These are phyloP conservation scores for Mastomys coucha DNA, from an alignment of 2,113 vertebrate species.

Conservation along the genomic window DNA sequence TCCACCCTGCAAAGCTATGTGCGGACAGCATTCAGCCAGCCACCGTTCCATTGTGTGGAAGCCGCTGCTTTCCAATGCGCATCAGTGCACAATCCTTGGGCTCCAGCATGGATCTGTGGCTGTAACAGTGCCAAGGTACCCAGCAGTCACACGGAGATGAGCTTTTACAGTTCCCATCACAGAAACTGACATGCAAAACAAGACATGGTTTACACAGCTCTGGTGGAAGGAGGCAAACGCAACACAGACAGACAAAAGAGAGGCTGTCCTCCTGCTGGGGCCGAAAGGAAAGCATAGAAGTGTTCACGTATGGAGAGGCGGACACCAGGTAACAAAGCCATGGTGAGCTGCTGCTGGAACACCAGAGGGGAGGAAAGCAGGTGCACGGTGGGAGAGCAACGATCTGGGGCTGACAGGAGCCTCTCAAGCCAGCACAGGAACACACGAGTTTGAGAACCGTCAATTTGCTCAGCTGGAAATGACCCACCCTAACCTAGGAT, in stretches of 20 bases:
- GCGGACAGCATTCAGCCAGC: background rate
- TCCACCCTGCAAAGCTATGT: background rate
- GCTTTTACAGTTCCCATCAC: background rate
- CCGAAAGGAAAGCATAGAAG: background rate
- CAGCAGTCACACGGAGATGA: background rate
- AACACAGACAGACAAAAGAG: background rate
- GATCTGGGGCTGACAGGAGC: accelerated
- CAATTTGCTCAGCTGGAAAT: background rate
- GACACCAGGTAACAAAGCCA: background rate
- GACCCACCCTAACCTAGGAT: background rate
- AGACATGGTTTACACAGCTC: background rate
- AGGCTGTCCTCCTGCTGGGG: background rate
- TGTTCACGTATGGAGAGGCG: background rate
- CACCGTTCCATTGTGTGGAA: background rate
- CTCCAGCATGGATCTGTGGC: background rate
- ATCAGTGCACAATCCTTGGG: background rate
- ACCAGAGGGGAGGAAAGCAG: background rate
- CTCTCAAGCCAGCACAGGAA: background rate
- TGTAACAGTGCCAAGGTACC: background rate
- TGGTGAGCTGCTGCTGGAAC: background rate
- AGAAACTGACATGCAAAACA: background rate
- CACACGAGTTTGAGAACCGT: background rate
- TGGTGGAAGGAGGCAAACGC: background rate
- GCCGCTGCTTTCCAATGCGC: background rate
- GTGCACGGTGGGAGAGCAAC: accelerated